Conservation (phyloP, 2,888 invertebrate species). For the Carpatolechia fugitivella region DNA sequence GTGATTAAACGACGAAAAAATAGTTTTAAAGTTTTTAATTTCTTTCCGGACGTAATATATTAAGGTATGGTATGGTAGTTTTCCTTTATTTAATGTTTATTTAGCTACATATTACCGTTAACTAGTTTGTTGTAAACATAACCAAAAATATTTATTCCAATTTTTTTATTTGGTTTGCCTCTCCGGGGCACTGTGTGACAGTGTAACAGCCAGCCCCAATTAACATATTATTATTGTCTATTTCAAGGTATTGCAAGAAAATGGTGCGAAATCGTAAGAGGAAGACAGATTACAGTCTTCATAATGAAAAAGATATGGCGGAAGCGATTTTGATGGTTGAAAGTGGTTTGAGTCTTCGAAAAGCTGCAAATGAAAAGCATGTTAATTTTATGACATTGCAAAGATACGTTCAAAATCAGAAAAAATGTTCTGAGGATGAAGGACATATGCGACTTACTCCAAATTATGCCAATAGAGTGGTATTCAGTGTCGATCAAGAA, state of each 20-base stretch:
- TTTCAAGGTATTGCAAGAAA: not conserved
- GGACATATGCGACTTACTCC: not conserved
- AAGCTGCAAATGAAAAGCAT: too few relatives aligned
- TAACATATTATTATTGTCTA: not conserved
- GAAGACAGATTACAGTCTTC: not conserved
- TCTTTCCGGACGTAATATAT: not conserved
- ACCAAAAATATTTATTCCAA: not conserved
- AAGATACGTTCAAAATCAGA: too few relatives aligned
- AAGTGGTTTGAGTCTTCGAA: too few relatives aligned
- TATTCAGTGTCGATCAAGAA: conserved; percentile 8
- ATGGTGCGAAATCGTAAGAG: not conserved
- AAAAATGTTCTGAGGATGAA: too few relatives aligned
- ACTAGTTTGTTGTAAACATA: not conserved
- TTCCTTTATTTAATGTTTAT: not conserved
- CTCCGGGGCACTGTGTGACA: not conserved
- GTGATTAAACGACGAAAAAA: too few relatives aligned
- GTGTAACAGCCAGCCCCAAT: not conserved
- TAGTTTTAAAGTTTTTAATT: too few relatives aligned
- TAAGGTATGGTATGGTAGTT: not conserved
- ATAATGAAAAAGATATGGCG: too few relatives aligned
- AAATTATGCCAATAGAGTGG: not conserved
- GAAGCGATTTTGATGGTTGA: too few relatives aligned
- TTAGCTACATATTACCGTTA: too few relatives aligned
- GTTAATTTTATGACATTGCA: too few relatives aligned
- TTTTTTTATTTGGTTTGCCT: not conserved